A percentile compares a stretch with the other conserved stretches of the same genome.
phyloP scores from a whole-genome alignment of 2,888 invertebrate genomes.

The Leptopilina myrica region DNA sequence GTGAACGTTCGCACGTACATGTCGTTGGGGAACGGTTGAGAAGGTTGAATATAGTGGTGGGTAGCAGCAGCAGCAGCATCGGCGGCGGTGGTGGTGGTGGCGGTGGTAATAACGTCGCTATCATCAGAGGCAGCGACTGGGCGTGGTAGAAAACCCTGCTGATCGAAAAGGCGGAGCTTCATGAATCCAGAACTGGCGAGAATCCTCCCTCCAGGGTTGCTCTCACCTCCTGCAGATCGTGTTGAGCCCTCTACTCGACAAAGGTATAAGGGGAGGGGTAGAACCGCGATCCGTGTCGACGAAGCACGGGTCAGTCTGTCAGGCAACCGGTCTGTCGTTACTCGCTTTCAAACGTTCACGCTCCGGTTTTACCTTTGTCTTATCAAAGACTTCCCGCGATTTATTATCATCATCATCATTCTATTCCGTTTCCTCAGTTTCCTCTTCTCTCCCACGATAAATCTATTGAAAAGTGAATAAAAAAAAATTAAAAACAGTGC shows the following conservation, averaged over 20 bases:
- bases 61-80: too few species aligned
- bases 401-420: constrained; percentile 45
- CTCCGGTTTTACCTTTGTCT: constrained; percentile 68
- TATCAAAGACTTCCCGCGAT: constrained; percentile 58
- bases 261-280: constrained; percentile 63
- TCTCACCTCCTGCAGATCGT: constrained; percentile 28
- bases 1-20: constrained; percentile 51
- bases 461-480: too few species aligned
- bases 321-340: constrained; percentile 75
- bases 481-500: too few species aligned
- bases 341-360: constrained; percentile 56
- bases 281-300: constrained; percentile 72
- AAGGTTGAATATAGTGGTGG: constrained; percentile 38
- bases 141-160: constrained; percentile 44
- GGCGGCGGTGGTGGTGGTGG: constrained; percentile 46
- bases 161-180: constrained; percentile 56
- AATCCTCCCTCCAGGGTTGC: constrained; percentile 42
- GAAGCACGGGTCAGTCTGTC: constrained; percentile 76
- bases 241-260: constrained; percentile 22
- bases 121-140: constrained; percentile 48
- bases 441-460: too few species aligned
- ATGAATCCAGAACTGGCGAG: constrained; percentile 46
- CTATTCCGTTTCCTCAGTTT: too few species aligned
- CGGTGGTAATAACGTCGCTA: constrained; percentile 45
- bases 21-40: constrained; percentile 15